phyloP scores from a whole-genome alignment of 2,888 invertebrate species.

The Vannuccia rotundouncinata region DNA sequence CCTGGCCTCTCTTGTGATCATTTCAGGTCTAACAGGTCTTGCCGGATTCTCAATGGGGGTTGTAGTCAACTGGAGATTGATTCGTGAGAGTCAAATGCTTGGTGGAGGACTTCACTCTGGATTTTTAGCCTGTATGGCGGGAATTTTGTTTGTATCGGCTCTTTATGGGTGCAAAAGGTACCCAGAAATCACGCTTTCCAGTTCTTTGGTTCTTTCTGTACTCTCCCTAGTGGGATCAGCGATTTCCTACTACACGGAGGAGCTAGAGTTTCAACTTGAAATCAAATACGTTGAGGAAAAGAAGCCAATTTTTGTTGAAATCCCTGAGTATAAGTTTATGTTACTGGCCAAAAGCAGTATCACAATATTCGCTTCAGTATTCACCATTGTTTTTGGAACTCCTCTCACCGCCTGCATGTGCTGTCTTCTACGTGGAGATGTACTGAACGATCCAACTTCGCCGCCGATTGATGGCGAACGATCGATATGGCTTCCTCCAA shows the following conservation, averaged over 20 bases:
- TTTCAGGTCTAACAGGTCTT: slow-evolving; percentile 28
- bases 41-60: slow-evolving; percentile 29
- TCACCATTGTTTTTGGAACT: slow-evolving; percentile 31
- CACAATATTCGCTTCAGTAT: slow-evolving; percentile 29
- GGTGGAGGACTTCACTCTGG: slow-evolving; percentile 32
- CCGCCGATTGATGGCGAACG: not conserved
- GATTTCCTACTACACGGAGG: slow-evolving; percentile 33
- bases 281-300: slow-evolving; percentile 33
- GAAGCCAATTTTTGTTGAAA: slow-evolving; percentile 13
- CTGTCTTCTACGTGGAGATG: slow-evolving; percentile 25
- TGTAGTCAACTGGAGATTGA: slow-evolving; percentile 21
- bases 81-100: slow-evolving; percentile 25
- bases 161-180: slow-evolving; percentile 21
- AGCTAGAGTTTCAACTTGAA: slow-evolving; percentile 24
- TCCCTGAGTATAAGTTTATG: slow-evolving; percentile 14
- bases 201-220: slow-evolving; percentile 14
- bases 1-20: slow-evolving; percentile 27
- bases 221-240: slow-evolving; percentile 22
- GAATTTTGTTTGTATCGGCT: slow-evolving; percentile 19
- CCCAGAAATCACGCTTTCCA: not conserved
- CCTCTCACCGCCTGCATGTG: slow-evolving; percentile 30
- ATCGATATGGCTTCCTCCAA: not conserved
- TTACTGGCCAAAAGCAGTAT: slow-evolving; percentile 29
- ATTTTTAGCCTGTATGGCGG: slow-evolving; percentile 17
- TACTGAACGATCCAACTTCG: not conserved